Evolutionary conservation across 2,888 invertebrate species (phyloP), one percentile per base, ranked within the genome.

Genomic region (Lepidocyrtinus sp.): DNA sequence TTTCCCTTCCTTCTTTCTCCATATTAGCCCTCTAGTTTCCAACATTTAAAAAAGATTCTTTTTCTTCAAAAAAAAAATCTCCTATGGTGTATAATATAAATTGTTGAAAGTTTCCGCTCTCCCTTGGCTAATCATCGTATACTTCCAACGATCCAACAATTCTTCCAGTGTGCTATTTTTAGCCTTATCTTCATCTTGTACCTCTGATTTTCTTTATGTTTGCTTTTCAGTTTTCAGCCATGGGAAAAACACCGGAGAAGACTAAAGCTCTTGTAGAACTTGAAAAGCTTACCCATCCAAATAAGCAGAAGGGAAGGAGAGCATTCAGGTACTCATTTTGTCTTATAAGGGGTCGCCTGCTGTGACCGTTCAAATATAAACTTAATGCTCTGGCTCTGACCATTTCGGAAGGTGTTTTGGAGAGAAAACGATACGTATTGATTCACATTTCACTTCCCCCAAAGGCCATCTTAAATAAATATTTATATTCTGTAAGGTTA

Each of bases 51-150:
- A 36, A 36, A 59, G 65, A 50, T 59, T 59, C 36, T 67, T 45
- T n/a, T 12, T 12, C 24, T 64, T 21, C 45, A 67, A 45, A 62
- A 62, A 74, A 45, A 67, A 75, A 75, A 55, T 68, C 61, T 75
- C 75, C 75, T 45, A 67, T 68, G 67, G 75, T 61, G 75, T 46
- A 68, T 75, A 68, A 75, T 75, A 68, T 75, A 68, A 75, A 75
- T 68, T 75, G 75, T 75, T 68, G 67, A 68, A 75, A 75, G 75
- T 75, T 75, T 75, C 68, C 68, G 19, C 27, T 68, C 68, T 75
- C 75, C 75, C 75, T 75, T 61, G 67, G 67, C 74, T 74, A 72
- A 74, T 74, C 74, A 74, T 67, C 27, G 19, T 27, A 46, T 67
- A 26, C 73, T 73, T 73, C 19, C 55, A 36, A 36, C 36, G 36